These are phyloP conservation scores for Amblyornis subalaris DNA, from an alignment of 2,113 vertebrate genomes.

Conservation along the genomic window DNA sequence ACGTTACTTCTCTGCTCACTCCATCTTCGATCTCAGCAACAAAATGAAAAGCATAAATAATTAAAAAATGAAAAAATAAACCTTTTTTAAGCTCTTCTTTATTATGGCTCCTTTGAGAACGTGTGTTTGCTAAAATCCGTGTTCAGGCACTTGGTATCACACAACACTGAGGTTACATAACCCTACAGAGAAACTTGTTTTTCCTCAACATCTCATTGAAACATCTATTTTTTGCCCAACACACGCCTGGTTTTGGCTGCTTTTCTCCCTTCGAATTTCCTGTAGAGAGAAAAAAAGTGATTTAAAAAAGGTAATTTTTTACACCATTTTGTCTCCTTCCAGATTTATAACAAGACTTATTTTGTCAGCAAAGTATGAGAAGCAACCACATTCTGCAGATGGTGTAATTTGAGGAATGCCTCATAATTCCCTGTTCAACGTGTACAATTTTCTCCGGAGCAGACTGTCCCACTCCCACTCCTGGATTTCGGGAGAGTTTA, in stretches of 20 bases:
- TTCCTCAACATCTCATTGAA: background rate
- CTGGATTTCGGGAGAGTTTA: background rate
- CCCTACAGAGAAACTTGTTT: background rate
- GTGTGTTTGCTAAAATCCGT: background rate
- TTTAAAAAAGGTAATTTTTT: background rate
- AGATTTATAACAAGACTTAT: slow-evolving; percentile 11
- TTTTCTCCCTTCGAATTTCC: background rate
- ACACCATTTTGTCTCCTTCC: background rate
- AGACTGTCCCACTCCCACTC: slow-evolving; percentile 50
- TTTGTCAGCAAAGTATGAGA: slow-evolving; percentile 3
- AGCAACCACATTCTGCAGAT: slow-evolving; percentile 23
- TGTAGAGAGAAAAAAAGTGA: background rate
- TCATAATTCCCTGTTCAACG: background rate
- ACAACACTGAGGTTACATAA: background rate
- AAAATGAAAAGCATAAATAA: background rate
- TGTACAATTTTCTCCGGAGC: slow-evolving; percentile 6
- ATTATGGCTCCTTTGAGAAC: background rate
- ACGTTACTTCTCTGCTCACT: background rate
- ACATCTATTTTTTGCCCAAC: background rate
- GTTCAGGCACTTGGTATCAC: background rate
- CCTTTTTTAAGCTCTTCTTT: background rate
- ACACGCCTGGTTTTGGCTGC: background rate
- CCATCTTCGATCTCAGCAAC: background rate
- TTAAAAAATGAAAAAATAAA: background rate
- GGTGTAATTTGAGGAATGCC: slow-evolving; percentile 47